Percentiles rank a stretch among this genome's conserved stretches.
Conservation (phyloP, 2,888 invertebrate genomes). For the Drosophila stalkeri region DNA sequence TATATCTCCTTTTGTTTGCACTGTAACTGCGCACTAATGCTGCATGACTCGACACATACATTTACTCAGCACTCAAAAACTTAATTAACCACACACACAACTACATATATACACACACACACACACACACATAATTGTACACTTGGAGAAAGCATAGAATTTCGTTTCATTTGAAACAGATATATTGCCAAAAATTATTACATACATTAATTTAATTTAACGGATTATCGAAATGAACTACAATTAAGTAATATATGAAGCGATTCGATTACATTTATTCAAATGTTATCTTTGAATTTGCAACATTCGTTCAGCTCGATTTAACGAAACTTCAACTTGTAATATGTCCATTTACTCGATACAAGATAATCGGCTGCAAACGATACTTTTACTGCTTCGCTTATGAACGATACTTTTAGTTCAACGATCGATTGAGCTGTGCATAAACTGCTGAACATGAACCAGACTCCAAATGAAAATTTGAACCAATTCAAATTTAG, state of each 20-base stretch:
- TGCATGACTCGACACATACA: constrained; percentile 66
- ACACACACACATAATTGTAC: not conserved
- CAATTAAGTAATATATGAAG: not conserved
- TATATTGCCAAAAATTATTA: not conserved
- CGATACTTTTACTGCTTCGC: too few relatives aligned
- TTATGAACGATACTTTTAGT: not conserved
- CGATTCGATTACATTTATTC: constrained; percentile 1
- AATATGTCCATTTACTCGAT: not conserved
- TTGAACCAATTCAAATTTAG: not conserved
- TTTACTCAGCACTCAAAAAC: constrained; percentile 44
- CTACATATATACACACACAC: not conserved
- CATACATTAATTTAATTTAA: not conserved
- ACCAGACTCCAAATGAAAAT: not conserved
- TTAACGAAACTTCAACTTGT: not conserved
- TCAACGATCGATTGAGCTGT: not conserved
- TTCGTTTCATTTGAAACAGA: not conserved
- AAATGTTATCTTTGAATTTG: not conserved
- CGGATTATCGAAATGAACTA: not conserved
- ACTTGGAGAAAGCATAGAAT: not conserved
- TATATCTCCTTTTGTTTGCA: constrained; percentile 47
- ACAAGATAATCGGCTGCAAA: not conserved
- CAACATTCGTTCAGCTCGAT: not conserved
- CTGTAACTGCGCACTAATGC: constrained; percentile 65
- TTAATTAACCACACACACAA: constrained; percentile 15
- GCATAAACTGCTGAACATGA: not conserved